Evolutionary conservation across 2,797 vertebrate genomes (phyloP).

Genomic region (Cygnus olor): DNA sequence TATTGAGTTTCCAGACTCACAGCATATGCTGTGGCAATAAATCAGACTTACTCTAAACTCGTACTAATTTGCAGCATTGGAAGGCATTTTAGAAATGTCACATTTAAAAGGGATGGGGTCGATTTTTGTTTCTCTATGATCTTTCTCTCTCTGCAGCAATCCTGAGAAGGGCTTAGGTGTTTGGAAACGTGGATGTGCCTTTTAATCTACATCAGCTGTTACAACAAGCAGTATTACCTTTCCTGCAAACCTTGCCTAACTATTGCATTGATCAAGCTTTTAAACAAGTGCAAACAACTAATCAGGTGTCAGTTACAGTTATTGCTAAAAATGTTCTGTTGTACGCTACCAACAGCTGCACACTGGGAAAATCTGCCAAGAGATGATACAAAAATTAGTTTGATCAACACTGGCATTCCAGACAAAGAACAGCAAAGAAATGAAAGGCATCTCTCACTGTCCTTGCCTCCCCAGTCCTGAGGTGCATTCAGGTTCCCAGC

Average conservation of each 20-base stretch:
- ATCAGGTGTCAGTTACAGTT: background rate
- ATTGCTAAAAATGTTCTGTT: background rate
- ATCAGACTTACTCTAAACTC: constrained; percentile 50
- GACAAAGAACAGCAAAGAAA: background rate
- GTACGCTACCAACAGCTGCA: background rate
- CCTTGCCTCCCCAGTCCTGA: background rate
- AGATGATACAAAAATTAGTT: background rate
- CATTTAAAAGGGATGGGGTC: background rate
- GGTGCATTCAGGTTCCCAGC: background rate
- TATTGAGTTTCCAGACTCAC: constrained; percentile 45
- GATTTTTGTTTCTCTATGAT: background rate
- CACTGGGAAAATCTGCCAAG: background rate
- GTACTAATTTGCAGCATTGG: constrained; percentile 30
- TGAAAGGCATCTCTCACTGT: background rate
- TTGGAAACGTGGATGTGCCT: background rate
- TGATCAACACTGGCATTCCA: background rate
- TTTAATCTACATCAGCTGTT: constrained; percentile 15
- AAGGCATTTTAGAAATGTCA: constrained; percentile 17
- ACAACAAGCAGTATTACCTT: background rate
- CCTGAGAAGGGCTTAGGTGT: background rate
- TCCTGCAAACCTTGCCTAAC: background rate
- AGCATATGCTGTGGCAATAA: constrained; percentile 21
- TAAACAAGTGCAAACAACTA: background rate
- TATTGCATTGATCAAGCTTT: constrained; percentile 4
- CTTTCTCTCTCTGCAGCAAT: background rate